Conservation (phyloP, 1,140 invertebrate species). For the Danaus plexippus region DNA sequence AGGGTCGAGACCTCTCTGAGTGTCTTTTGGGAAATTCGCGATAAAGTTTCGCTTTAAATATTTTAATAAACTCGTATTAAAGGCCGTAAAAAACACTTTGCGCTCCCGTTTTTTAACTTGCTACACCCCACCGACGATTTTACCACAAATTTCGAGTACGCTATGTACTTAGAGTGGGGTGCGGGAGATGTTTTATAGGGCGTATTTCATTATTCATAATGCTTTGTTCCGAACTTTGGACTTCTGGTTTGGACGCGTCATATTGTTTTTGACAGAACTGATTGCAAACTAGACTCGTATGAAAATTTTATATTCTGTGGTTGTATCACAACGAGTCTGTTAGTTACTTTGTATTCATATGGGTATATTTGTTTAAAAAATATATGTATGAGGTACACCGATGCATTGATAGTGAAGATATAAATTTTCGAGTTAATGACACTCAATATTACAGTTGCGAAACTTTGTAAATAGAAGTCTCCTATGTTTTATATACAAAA, state of each 20-base stretch:
- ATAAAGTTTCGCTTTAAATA: constrained; percentile 68
- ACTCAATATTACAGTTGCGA: no score
- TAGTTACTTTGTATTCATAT: no score
- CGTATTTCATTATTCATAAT: constrained; percentile 65
- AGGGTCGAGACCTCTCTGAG: constrained; percentile 43
- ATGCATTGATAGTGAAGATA: no score
- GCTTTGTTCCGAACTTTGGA: constrained; percentile 54
- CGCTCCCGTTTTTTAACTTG: constrained; percentile 50
- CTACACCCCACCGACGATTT: constrained; percentile 44
- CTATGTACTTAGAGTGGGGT: constrained; percentile 25
- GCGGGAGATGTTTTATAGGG: constrained; percentile 35
- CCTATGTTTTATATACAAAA: no score
- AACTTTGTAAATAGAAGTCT: no score
- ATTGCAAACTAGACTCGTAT: no score
- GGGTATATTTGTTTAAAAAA: no score
- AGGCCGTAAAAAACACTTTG: constrained; percentile 67
- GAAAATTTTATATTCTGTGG: no score
- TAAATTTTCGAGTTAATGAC: no score
- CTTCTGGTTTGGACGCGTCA: constrained; percentile 38
- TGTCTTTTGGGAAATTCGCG: constrained; percentile 66
- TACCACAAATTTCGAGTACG: constrained; percentile 43
- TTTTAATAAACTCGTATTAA: constrained; percentile 70
- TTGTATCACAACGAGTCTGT: no score
- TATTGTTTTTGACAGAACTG: no score
- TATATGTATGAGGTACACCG: no score